Evolutionary conservation across 2,888 invertebrate species (phyloP), one percentile per base, ranked within the genome.

Genomic region (Fragum whitleyi): DNA sequence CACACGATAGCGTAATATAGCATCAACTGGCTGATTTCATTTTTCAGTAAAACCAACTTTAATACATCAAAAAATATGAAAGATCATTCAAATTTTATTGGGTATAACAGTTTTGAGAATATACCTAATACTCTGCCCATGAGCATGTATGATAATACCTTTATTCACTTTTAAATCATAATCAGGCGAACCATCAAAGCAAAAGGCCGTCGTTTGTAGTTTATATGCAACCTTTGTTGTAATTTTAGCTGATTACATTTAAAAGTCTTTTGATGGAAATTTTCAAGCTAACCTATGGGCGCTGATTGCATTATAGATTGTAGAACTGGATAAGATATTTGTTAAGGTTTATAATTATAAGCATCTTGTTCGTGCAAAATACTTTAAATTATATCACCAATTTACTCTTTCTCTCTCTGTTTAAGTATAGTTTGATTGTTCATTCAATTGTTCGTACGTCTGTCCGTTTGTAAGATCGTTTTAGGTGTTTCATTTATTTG

Each of bases 211-310:
- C 57, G 57, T 23, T 57, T 57, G 57, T 57, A 57, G 26, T 23
- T 57, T 23, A 57, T 57, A 14, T 23, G 57, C 57, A 57, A 57
- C 57, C 57, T 57, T 57, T 57, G 26, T 57, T 26, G 57, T 57
- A 47, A 47, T 47, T 47, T 47, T 14, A 19, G 47, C 7, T n/a
- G 5, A 47, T 47, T 19, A 47, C 47, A 9, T 47, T 47, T 5
- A 47, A 47, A 47, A 47, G 14, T 47, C 47, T 5, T 47, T 47
- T 47, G 47, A 47, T 19, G 47, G n/a, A 47, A 47, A 47, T 47
- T 47, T 14, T 5, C 47, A 47, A 47, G n/a, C 14, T 47, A 19
- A 47, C 14, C 19, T 47, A 47, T 3, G 47, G n/a, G 2, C 19
- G n/a, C n/a, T 47, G 47, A 47, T 14, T 47, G n/a, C n/a, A 47